These are phyloP conservation scores for Epinephelus lanceolatus DNA, from an alignment of 2,113 vertebrate species.

Conservation along the genomic window DNA sequence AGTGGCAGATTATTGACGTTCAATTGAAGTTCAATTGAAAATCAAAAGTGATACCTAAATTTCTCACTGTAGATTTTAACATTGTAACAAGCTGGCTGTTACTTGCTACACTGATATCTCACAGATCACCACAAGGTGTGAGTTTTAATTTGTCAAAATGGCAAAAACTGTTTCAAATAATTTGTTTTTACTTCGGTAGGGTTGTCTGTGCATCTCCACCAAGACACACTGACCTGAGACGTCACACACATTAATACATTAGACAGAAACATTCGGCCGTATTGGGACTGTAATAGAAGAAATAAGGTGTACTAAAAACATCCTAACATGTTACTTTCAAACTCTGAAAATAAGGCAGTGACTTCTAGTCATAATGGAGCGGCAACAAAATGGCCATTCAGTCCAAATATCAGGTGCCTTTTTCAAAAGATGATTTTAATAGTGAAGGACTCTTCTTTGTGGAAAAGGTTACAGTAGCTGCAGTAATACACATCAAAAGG, in stretches of 20 bases:
- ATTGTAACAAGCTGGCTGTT: too few relatives aligned
- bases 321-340: background rate
- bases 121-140: too few relatives aligned
- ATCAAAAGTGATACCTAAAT: too few relatives aligned
- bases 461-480: constrained; percentile 20
- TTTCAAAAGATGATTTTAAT: constrained; percentile 14
- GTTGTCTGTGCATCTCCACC: background rate
- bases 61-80: too few relatives aligned
- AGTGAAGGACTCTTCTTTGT: constrained; percentile 30
- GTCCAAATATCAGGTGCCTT: constrained; percentile 19
- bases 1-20: too few relatives aligned
- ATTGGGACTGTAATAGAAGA: background rate
- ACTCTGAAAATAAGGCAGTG: background rate
- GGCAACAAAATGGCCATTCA: constrained; percentile 25
- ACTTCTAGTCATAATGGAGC: background rate
- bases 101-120: too few relatives aligned
- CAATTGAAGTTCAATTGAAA: too few relatives aligned
- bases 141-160: too few relatives aligned
- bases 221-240: background rate
- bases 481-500: constrained; percentile 23
- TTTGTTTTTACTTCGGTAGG: background rate
- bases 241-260: background rate
- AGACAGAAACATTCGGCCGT: background rate
- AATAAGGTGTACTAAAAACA: background rate
- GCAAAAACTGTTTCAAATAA: too few relatives aligned